These are phyloP conservation scores for Emydocephalus ijimae DNA, from an alignment of 2,113 vertebrate species.

Conservation along the genomic window DNA sequence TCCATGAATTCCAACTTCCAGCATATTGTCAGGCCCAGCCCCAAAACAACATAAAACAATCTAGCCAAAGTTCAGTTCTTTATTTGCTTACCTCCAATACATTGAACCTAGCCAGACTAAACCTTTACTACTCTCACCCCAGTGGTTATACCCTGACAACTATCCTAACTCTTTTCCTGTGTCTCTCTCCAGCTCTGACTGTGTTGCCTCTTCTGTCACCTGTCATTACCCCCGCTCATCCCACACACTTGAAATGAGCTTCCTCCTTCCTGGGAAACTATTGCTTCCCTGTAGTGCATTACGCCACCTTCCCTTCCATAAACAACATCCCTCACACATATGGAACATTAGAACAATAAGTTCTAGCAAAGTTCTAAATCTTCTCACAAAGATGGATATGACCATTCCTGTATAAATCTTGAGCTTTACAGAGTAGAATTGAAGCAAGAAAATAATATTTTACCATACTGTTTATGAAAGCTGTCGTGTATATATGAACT, in stretches of 20 bases:
- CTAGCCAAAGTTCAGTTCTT: background rate
- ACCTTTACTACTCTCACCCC: too few relatives aligned
- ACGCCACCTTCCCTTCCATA: background rate
- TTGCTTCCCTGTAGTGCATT: background rate
- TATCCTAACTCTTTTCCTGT: too few relatives aligned
- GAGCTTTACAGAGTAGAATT: background rate
- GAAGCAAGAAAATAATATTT: background rate
- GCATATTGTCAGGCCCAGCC: background rate
- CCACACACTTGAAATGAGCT: background rate
- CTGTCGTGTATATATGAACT: background rate
- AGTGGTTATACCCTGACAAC: too few relatives aligned
- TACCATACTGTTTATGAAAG: background rate
- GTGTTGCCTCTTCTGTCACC: too few relatives aligned
- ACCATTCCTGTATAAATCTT: background rate
- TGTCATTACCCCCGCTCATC: fast-evolving
- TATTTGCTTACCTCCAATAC: background rate
- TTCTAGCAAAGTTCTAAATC: background rate
- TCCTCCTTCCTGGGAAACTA: background rate
- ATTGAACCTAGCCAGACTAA: background rate
- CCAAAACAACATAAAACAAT: background rate
- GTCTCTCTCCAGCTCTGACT: too few relatives aligned
- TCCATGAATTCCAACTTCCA: background rate
- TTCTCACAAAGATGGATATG: background rate
- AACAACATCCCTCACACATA: background rate
- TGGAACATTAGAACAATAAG: background rate